Conservation (phyloP, 1,140 invertebrate genomes). For the Sarcophaga bullata region DNA sequence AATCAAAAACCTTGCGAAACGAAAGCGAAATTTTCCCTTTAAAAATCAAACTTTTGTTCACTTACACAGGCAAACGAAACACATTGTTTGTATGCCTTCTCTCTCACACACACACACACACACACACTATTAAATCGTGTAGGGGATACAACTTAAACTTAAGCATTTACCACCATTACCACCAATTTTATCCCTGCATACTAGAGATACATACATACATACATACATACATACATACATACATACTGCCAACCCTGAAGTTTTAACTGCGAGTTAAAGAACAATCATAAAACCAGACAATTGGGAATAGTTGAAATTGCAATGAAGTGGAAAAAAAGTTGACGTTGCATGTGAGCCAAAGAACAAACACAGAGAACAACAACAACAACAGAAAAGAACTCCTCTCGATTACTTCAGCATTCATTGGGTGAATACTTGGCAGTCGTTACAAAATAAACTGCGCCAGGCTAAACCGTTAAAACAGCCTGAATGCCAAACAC, state of each 20-base stretch:
- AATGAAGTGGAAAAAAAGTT: slow-evolving; percentile 26
- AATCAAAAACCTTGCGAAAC: slow-evolving; percentile 14
- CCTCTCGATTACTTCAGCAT: no score
- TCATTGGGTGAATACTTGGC: no score
- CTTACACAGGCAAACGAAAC: neutral
- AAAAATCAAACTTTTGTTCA: neutral
- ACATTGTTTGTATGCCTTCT: neutral
- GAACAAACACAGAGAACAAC: neutral
- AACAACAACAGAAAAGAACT: neutral
- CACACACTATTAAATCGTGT: neutral
- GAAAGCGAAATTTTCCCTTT: slow-evolving; percentile 2
- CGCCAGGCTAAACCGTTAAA: no score
- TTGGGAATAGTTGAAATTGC: slow-evolving; percentile 24
- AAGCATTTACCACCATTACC: no score
- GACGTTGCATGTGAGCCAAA: slow-evolving; percentile 25
- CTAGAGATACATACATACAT: neutral
- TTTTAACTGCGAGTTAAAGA: neutral
- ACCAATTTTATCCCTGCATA: no score
- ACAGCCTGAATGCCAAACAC: neutral
- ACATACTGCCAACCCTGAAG: neutral
- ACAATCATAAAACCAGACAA: slow-evolving; percentile 26
- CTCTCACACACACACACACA: neutral
- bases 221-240: neutral
- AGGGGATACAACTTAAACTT: neutral
- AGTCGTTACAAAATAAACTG: no score